A percentile compares a stretch with the other conserved stretches of the same genome.
phyloP scores from a whole-genome alignment of 2,113 vertebrate genomes.

The Bos indicus region DNA sequence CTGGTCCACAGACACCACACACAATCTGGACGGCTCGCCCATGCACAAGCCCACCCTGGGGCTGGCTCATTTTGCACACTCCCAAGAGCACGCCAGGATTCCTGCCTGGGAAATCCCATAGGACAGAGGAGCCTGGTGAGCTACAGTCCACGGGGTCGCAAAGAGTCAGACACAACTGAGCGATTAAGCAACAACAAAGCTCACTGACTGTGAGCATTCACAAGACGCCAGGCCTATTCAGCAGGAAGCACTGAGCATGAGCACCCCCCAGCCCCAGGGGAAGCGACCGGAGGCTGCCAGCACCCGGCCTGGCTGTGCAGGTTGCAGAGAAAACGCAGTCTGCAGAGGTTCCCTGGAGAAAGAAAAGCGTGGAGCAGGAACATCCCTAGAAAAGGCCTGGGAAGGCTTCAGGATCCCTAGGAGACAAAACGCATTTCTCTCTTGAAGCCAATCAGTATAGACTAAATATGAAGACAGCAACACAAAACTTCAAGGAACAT shows the following conservation, averaged over 20 bases:
- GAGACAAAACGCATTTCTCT: neutral
- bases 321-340: neutral
- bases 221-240: neutral
- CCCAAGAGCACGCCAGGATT: neutral
- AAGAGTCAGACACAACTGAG: neutral
- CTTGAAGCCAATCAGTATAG: neutral
- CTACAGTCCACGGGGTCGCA: neutral
- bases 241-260: neutral
- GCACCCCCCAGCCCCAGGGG: too few species aligned
- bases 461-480: neutral
- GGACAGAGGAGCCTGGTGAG: neutral
- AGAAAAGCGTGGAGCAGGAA: neutral
- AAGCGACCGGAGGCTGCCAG: neutral
- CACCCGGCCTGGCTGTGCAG: neutral
- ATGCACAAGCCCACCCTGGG: neutral
- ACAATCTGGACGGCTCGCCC: neutral
- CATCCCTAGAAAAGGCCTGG: neutral
- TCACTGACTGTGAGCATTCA: fast-evolving
- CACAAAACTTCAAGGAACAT: neutral
- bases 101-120: neutral
- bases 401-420: neutral
- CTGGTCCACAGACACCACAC: neutral
- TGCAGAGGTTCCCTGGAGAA: neutral
- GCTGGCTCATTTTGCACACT: neutral
- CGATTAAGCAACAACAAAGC: neutral